phyloP scores from a whole-genome alignment of 2,888 invertebrate genomes.

The Caprella mutica region DNA sequence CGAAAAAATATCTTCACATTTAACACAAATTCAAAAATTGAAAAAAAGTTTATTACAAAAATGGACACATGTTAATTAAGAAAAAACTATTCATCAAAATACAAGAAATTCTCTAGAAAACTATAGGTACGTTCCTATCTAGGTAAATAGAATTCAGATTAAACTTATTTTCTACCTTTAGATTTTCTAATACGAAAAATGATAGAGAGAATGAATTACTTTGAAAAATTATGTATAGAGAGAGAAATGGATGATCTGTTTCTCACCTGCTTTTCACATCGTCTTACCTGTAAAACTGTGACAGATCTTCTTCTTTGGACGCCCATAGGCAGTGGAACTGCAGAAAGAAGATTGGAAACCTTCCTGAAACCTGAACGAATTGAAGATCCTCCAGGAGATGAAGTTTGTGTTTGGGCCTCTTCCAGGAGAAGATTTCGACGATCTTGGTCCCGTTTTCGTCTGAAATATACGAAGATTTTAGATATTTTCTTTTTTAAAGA shows the following conservation, averaged over 20 bases:
- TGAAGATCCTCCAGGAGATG: constrained; percentile 33
- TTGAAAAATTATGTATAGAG: neutral
- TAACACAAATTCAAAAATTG: too few relatives aligned
- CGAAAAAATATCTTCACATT: too few relatives aligned
- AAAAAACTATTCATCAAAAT: too few relatives aligned
- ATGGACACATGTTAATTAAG: too few relatives aligned
- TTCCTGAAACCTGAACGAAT: constrained; percentile 30
- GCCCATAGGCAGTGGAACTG: constrained; percentile 33
- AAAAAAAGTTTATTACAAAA: too few relatives aligned
- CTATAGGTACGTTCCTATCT: too few relatives aligned
- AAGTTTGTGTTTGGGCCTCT: constrained; percentile 34
- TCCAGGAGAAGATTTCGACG: constrained; percentile 31
- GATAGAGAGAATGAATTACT: neutral
- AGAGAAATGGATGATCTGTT: neutral
- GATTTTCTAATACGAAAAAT: neutral
- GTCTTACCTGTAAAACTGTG: constrained; percentile 27
- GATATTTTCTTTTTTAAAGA: too few relatives aligned
- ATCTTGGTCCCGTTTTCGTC: constrained; percentile 26
- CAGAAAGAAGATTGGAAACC: constrained; percentile 30
- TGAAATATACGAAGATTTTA: neutral
- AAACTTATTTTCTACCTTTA: neutral
- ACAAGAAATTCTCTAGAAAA: too few relatives aligned
- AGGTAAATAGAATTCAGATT: too few relatives aligned
- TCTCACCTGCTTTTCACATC: neutral
- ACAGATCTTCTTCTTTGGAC: constrained; percentile 29